phyloP scores from a whole-genome alignment of 30 jellyfish, hydroid and myxozoan genomes.

The Rhopilema esculentum region DNA sequence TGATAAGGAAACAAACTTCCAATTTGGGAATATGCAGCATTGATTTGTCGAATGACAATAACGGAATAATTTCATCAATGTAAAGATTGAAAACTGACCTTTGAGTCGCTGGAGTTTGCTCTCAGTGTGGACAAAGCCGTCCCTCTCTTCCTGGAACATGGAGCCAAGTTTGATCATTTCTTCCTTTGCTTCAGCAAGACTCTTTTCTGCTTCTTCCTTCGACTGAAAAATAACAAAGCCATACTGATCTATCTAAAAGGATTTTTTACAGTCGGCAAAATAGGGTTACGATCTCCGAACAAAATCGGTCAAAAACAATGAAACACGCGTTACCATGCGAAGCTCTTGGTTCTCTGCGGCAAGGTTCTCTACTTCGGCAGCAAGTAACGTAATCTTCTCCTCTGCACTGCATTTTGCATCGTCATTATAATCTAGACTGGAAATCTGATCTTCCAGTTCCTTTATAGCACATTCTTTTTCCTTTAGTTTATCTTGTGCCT shows the following conservation, averaged over 20 bases:
- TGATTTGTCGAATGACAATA: too few relatives aligned
- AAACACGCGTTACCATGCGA: background rate
- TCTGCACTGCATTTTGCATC: background rate
- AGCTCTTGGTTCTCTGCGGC: background rate
- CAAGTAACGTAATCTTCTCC: background rate
- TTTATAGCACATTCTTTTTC: background rate
- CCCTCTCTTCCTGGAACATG: conserved; percentile 7
- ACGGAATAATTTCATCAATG: too few relatives aligned
- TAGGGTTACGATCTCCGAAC: too few relatives aligned
- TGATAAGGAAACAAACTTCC: too few relatives aligned
- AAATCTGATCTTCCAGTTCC: background rate
- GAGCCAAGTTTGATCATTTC: conserved; percentile 2
- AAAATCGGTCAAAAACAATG: background rate
- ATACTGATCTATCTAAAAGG: too few relatives aligned
- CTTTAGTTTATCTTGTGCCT: conserved; percentile 6
- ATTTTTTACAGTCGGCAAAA: too few relatives aligned
- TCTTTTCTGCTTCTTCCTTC: background rate
- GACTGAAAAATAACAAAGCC: background rate
- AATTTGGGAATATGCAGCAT: too few relatives aligned
- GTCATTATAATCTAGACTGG: background rate
- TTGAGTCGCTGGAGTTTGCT: conserved; percentile 6
- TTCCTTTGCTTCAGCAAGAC: background rate
- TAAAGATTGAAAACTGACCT: too few relatives aligned
- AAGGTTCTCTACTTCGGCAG: background rate
- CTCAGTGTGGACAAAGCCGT: conserved; percentile 10